Base-by-base conservation (phyloP, 2,797 vertebrate genomes). In the Lophius americanus region DNA sequence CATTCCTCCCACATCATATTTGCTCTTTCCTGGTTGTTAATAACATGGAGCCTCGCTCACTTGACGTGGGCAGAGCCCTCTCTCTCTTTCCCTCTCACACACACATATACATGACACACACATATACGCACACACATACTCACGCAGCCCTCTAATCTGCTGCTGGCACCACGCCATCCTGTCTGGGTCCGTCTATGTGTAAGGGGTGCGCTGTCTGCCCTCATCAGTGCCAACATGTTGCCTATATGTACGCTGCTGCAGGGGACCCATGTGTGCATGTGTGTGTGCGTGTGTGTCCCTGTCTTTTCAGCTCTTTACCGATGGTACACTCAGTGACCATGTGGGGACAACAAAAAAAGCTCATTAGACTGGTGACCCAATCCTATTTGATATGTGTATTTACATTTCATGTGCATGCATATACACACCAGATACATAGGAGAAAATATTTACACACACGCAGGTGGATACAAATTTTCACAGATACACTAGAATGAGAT, bases 201-300 rank as follows among this genome's bases (percentile, higher is more conserved):
- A 76, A 79, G 86, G 83, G 86, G 84, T 56, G 71, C 87, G 88
- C 87, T 89, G 85, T 83, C 90, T 90, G 89, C 89, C 91, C 89
- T 88, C 85, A 92, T 93, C 90, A 92, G 85, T 86, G 84, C 80
- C 88, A 91, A 91, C 87, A 92, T 88, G 88, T 90, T 81, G 76
- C 89, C 85, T 91, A 85, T 89, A 89, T 87, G 76, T 85, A 83
- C 41, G 8, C 70, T 73, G 82, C 90, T 86, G 84, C 80, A 70
- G 89, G 88, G 85, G 82, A 78, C 87, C 81, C 81, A 65, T 54
- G 55, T 68, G 68, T 78, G 60, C 60, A 64, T 50, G 58, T 64
- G 63, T 49, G 13, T 38, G 32, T 10, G 44, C 64, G 43, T 67
- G 73, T 51, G 60, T 51, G 49, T 64, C 51, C 33, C 57, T 63